Evolutionary conservation across 1,140 invertebrate genomes (phyloP).

Genomic region (Drosophila ananassae): DNA sequence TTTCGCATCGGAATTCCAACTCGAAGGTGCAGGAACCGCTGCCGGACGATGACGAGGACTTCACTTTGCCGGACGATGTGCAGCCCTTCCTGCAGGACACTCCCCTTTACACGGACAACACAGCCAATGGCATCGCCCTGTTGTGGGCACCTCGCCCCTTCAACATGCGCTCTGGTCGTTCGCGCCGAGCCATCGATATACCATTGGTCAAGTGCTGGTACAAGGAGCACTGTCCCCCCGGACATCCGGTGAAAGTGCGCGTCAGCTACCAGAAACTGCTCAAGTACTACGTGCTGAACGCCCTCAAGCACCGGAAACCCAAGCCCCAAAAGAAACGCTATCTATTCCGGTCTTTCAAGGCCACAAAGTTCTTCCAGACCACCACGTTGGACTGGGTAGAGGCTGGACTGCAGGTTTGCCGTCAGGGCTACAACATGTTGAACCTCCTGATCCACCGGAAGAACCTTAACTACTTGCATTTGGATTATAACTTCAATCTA

Average conservation of each 20-base stretch:
- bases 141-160: constrained; percentile 99
- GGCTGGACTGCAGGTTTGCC: constrained; percentile 98
- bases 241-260: constrained; percentile 99
- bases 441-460: constrained; percentile 99
- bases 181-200: constrained; percentile 96
- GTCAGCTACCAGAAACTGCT: constrained; percentile 99
- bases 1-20: constrained; percentile 95
- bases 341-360: constrained; percentile 99
- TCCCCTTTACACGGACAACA: constrained; percentile 98
- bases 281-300: constrained; percentile 99
- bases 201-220: constrained; percentile 99
- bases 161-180: constrained; percentile 95
- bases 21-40: constrained; percentile 90
- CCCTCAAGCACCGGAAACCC: constrained; percentile 97
- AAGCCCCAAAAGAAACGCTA: constrained; percentile 99
- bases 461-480: constrained; percentile 99
- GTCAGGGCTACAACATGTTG: constrained; percentile 99
- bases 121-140: constrained; percentile 99
- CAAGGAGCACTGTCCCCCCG: constrained; percentile 98
- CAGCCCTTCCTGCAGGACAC: constrained; percentile 97
- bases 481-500: constrained; percentile 99
- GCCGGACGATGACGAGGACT: constrained; percentile 98
- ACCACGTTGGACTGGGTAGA: constrained; percentile 99
- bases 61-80: constrained; percentile 94
- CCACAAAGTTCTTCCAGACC: constrained; percentile 99